Percentiles rank a stretch among this genome's conserved stretches.
phyloP scores from a whole-genome alignment of 1,140 invertebrate genomes.

The Neodiprion lecontei region DNA sequence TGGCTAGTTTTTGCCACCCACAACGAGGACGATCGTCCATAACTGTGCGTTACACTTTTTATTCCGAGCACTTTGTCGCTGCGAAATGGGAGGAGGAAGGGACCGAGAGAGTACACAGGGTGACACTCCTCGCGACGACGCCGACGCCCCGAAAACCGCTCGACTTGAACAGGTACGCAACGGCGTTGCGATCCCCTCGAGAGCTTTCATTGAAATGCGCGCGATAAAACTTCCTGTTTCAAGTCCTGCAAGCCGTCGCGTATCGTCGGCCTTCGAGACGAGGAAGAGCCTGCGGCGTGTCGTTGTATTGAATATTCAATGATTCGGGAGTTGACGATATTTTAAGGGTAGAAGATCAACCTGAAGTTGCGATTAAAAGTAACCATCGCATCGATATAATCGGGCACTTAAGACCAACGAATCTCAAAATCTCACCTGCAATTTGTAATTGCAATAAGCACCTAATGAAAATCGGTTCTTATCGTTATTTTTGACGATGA shows the following conservation, averaged over 20 bases:
- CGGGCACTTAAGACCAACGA: too few species aligned
- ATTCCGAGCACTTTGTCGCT: neutral
- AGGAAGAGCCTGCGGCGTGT: too few species aligned
- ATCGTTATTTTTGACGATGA: too few species aligned
- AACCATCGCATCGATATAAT: too few species aligned
- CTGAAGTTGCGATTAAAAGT: too few species aligned
- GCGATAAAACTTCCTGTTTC: neutral
- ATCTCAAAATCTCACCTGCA: too few species aligned
- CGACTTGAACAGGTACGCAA: neutral
- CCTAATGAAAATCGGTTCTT: too few species aligned
- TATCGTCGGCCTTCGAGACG: neutral
- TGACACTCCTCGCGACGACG: neutral
- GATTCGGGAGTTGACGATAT: neutral
- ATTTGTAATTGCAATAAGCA: too few species aligned
- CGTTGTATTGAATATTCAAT: neutral
- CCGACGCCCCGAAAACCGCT: neutral
- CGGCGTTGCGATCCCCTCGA: neutral
- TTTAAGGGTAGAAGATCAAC: neutral
- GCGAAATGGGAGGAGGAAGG: neutral
- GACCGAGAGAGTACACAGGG: neutral
- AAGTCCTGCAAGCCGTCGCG: neutral
- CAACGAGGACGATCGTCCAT: neutral
- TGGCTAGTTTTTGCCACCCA: too few species aligned
- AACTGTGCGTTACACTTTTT: neutral
- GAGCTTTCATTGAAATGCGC: constrained; percentile 4